Evolutionary conservation across 2,113 vertebrate genomes (phyloP).

Genomic region (Paraplagusia blochii): DNA sequence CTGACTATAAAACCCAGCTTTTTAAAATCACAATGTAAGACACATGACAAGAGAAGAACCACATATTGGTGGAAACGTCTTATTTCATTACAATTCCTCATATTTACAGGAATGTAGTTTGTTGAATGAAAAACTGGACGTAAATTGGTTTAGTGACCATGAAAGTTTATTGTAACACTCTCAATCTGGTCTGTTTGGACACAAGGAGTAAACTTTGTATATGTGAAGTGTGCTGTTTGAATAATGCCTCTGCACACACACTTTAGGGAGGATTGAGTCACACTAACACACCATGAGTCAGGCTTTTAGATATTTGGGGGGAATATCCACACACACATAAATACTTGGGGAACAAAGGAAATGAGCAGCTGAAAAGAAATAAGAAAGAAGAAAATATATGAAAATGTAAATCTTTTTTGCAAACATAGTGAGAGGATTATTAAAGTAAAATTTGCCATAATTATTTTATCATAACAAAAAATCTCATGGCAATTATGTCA

Average conservation of each 20-base stretch:
- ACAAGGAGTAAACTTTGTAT: constrained; percentile 26
- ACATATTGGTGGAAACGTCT: too few species aligned
- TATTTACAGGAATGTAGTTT: too few species aligned
- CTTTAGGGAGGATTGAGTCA: constrained; percentile 35
- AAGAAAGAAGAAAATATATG: too few species aligned
- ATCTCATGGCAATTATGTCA: too few species aligned
- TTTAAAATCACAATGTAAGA: constrained; percentile 14
- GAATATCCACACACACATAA: constrained; percentile 12
- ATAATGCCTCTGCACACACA: constrained; percentile 7
- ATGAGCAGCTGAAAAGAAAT: background rate
- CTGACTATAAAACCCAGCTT: constrained; percentile 2
- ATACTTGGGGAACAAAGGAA: background rate
- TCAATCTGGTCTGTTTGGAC: constrained; percentile 2
- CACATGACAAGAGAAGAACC: constrained; percentile 33
- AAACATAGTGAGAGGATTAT: too few species aligned
- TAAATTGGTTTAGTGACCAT: constrained; percentile 24
- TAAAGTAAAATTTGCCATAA: too few species aligned
- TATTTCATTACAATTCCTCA: too few species aligned
- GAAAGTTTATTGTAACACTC: constrained; percentile 6
- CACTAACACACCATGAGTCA: constrained; percentile 43
- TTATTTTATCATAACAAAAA: too few species aligned
- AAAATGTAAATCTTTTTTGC: too few species aligned
- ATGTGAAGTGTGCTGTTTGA: constrained; percentile 28
- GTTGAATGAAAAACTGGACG: too few species aligned
- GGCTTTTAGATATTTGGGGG: too few species aligned